These are phyloP conservation scores for Drosophila santomea DNA, from an alignment of 1,140 invertebrate species.

Conservation along the genomic window DNA sequence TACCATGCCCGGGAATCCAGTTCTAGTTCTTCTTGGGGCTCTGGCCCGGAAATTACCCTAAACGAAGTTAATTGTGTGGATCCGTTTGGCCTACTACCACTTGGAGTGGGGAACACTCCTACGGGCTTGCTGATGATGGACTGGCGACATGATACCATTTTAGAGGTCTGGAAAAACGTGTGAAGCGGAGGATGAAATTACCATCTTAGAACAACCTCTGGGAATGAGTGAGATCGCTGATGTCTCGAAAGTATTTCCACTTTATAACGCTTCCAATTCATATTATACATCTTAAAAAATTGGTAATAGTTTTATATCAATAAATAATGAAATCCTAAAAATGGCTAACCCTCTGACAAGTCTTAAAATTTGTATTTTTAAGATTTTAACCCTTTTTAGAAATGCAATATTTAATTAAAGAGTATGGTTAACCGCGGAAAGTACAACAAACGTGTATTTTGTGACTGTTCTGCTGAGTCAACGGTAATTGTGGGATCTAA, in stretches of 20 bases:
- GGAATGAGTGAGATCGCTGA: neutral
- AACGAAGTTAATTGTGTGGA: constrained; percentile 48
- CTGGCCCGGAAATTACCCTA: constrained; percentile 43
- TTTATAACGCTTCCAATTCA: neutral
- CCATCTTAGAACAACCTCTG: neutral
- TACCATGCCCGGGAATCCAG: neutral
- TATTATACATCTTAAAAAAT: no score
- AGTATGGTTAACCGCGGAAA: neutral
- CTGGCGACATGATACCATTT: constrained; percentile 38
- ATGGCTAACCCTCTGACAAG: no score
- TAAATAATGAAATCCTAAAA: neutral
- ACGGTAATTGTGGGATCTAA: constrained; percentile 60
- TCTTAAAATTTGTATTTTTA: no score
- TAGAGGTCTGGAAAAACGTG: constrained; percentile 7
- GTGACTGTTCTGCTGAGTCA: constrained; percentile 23
- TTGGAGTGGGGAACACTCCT: constrained; percentile 15
- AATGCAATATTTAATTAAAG: neutral
- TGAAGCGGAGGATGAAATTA: constrained; percentile 2
- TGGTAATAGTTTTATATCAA: no score
- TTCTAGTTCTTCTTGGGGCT: constrained; percentile 9
- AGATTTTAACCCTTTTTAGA: neutral
- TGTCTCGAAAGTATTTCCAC: neutral
- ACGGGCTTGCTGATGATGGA: constrained; percentile 20
- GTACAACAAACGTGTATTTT: neutral
- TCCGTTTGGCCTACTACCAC: constrained; percentile 39